These are phyloP conservation scores for Gracilinanus agilis DNA, from an alignment of 2,113 vertebrate genomes.

Conservation along the genomic window DNA sequence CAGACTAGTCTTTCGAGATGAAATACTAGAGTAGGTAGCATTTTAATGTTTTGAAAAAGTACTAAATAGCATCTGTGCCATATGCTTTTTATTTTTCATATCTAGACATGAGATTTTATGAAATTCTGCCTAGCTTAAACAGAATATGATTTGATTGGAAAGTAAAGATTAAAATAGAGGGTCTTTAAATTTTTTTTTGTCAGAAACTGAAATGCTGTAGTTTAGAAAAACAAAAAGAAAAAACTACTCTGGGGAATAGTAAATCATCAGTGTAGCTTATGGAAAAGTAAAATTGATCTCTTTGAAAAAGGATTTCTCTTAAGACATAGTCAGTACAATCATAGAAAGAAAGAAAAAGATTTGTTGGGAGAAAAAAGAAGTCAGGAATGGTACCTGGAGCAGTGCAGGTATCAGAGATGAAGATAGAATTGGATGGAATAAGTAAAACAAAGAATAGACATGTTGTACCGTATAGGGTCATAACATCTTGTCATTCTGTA, in stretches of 20 bases:
- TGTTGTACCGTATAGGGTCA: neutral
- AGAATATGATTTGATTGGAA: neutral
- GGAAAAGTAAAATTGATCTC: constrained; percentile 26
- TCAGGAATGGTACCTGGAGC: neutral
- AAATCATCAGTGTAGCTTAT: neutral
- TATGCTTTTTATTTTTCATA: constrained; percentile 49
- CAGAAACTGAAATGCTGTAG: constrained; percentile 48
- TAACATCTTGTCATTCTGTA: constrained; percentile 14
- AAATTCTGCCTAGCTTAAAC: neutral
- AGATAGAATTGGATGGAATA: constrained; percentile 31
- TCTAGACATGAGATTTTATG: neutral
- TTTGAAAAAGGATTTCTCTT: constrained; percentile 3
- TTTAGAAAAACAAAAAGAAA: constrained; percentile 22
- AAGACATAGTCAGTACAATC: neutral
- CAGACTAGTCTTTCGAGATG: constrained; percentile 20
- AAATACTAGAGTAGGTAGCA: neutral
- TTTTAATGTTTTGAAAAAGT: neutral
- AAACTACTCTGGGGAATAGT: neutral
- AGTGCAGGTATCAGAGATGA: neutral
- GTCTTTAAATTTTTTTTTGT: constrained; percentile 20
- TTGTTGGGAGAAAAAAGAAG: constrained; percentile 45
- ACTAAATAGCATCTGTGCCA: neutral
- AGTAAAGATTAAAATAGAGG: constrained; percentile 23
- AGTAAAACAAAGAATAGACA: constrained; percentile 4
- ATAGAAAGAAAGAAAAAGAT: constrained; percentile 8